These are phyloP conservation scores for Philotrypesis tridentata DNA, from an alignment of 1,140 invertebrate species.

Conservation along the genomic window DNA sequence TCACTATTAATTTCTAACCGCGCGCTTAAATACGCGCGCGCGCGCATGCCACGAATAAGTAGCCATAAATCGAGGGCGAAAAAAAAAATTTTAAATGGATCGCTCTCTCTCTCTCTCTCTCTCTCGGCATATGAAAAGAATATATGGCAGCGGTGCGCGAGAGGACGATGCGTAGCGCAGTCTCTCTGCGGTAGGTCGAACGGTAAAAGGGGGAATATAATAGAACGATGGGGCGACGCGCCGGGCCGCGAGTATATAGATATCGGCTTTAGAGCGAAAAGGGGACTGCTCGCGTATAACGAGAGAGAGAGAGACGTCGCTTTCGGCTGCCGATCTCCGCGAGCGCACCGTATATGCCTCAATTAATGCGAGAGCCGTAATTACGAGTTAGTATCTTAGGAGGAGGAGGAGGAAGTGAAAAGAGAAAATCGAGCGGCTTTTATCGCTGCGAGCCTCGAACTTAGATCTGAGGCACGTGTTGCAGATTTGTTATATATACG, in stretches of 20 bases:
- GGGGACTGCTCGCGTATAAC: conserved; percentile 57
- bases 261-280: conserved; percentile 39
- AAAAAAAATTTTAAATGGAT: conserved; percentile 54
- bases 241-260: not conserved
- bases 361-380: conserved; percentile 24
- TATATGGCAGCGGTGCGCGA: not conserved
- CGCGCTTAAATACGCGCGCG: too few relatives aligned
- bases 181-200: conserved; percentile 65
- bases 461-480: not conserved
- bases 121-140: conserved; percentile 27
- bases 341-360: not conserved
- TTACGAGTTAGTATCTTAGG: not conserved
- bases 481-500: not conserved
- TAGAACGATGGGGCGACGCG: conserved; percentile 59
- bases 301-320: conserved; percentile 48
- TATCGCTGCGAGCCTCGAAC: not conserved
- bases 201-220: conserved; percentile 27
- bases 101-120: too few relatives aligned
- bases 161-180: conserved; percentile 46
- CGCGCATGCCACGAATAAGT: conserved; percentile 59
- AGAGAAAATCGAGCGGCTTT: not conserved
- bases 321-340: conserved; percentile 11
- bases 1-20: conserved; percentile 35
- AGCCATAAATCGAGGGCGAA: conserved; percentile 63
- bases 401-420: not conserved